These are phyloP conservation scores for Gonatopus flavifemur DNA, from an alignment of 1,140 invertebrate species.

Conservation along the genomic window DNA sequence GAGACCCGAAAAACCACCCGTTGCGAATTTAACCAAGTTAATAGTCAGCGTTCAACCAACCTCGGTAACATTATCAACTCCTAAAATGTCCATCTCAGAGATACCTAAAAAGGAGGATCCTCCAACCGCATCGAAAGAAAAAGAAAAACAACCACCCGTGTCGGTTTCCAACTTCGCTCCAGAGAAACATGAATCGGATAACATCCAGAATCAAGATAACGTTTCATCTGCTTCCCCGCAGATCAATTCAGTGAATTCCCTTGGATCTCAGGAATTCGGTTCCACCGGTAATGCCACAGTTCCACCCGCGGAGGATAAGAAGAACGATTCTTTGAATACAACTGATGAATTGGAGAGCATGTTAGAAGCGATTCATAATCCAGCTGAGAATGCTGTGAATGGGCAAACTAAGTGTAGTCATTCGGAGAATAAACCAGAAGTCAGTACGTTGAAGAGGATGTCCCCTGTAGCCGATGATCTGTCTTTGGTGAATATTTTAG, in stretches of 20 bases:
- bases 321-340: conserved; percentile 44
- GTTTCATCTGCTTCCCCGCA: conserved; percentile 5
- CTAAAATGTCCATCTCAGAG: conserved; percentile 46
- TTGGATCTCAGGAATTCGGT: not conserved
- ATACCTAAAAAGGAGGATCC: conserved; percentile 28
- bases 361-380: conserved; percentile 56
- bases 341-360: conserved; percentile 55
- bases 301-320: conserved; percentile 26
- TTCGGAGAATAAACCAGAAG: conserved; percentile 29
- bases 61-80: conserved; percentile 37
- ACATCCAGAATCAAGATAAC: conserved; percentile 15
- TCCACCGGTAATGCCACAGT: not conserved
- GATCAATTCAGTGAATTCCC: too few relatives aligned
- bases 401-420: conserved; percentile 37
- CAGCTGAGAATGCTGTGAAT: conserved; percentile 43
- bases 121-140: conserved; percentile 8
- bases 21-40: conserved; percentile 14
- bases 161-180: too few relatives aligned
- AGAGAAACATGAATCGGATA: conserved; percentile 15
- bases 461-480: conserved; percentile 52
- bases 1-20: not conserved
- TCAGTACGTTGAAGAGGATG: conserved; percentile 41
- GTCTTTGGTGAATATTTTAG: conserved; percentile 53
- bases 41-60: conserved; percentile 37
- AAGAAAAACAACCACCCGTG: conserved; percentile 3